These are phyloP conservation scores for Schizopygopsis pylzovi DNA, from an alignment of 2,797 vertebrate species.

Conservation along the genomic window DNA sequence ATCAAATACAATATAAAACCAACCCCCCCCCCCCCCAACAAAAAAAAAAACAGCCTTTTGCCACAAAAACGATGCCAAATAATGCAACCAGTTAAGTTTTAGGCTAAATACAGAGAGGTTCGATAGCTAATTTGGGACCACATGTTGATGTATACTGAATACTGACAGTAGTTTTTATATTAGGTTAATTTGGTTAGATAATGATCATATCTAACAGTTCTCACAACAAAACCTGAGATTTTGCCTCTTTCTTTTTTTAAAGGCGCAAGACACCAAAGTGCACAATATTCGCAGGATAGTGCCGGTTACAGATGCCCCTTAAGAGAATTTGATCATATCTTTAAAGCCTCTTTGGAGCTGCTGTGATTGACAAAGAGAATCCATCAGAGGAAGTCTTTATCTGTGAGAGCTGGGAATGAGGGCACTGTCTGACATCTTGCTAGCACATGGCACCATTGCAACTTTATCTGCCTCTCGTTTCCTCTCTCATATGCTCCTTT, in stretches of 20 bases:
- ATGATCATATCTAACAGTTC: neutral
- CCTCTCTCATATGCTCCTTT: constrained; percentile 33
- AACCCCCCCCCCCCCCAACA: too few species aligned
- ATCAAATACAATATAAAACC: neutral
- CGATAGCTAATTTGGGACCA: neutral
- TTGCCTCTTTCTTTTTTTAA: neutral
- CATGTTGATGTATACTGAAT: neutral
- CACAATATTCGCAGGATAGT: neutral
- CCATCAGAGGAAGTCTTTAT: constrained; percentile 59
- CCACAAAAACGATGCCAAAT: neutral
- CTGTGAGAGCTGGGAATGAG: constrained; percentile 46
- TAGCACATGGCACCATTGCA: neutral
- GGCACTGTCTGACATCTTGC: constrained; percentile 47
- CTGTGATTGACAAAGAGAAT: constrained; percentile 54
- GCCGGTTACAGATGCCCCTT: constrained; percentile 46
- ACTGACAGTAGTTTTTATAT: too few species aligned
- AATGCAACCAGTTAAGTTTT: neutral
- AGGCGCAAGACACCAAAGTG: neutral
- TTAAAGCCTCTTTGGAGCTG: constrained; percentile 50
- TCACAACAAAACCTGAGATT: neutral
- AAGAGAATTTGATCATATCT: constrained; percentile 61
- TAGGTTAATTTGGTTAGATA: neutral
- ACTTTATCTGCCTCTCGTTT: constrained; percentile 17
- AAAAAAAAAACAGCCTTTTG: neutral
- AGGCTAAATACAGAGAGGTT: neutral